Evolutionary conservation across 1,140 invertebrate species (phyloP), one percentile per base, ranked within the genome.

Genomic region (Myzus persicae): DNA sequence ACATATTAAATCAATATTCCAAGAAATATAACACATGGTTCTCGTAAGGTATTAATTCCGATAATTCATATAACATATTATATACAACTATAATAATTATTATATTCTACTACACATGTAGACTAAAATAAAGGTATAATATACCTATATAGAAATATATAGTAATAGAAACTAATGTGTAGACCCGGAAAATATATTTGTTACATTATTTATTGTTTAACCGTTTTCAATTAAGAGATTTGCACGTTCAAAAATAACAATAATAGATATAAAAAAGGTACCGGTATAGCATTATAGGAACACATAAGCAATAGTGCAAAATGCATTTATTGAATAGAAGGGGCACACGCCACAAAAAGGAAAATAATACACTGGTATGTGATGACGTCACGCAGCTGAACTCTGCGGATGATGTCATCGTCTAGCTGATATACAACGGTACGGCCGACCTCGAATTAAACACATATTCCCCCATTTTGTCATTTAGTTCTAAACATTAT

Each of bases 351-450:
- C 48, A 89, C 54, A 90, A 90, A 90, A 90, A 90, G 36, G 22
- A 90, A 90, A 90, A 90, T 90, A 90, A 67, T 38, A 59, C 46
- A 93, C 46, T 84, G 91, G 91, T 93, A 93, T 93, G 91, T 85
- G 91, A 93, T 93, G 91, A 93, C 91, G 91, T 93, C 91, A 93
- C 26, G 24, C n/a, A 31, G 36, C 51, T 82, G 81, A 82, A 93
- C 91, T 93, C 76, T 26, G 36, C 46, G 91, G 91, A 82, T 93
- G 91, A 93, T 84, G 91, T 93, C 91, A 93, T 93, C 91, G 91
- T 93, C 91, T 93, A 40, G 91, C 67, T 82, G n/a, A 46, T n/a
- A 88, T 90, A 54, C 54, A 90, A 42, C 89, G 40, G 40, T 76
- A 91, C 51, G 54, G 38, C 44, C 76, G 90, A 81, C 90, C 90